Percentiles rank a stretch among this genome's conserved stretches.
Conservation (phyloP, 2,113 vertebrate genomes). For the Callospermophilus lateralis region DNA sequence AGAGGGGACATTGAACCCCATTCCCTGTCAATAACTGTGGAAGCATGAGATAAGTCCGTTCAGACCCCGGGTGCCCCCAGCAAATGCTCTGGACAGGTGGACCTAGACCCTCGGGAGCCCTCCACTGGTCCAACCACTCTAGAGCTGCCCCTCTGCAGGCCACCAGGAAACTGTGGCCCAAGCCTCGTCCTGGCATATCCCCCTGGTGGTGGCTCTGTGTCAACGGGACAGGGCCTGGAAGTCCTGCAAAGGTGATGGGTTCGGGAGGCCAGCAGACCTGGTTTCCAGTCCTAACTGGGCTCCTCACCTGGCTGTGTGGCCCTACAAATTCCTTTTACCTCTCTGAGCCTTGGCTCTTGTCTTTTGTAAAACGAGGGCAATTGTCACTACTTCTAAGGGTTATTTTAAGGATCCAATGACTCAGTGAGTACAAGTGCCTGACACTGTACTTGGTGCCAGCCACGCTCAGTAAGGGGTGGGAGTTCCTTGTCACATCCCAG, state of each 20-base stretch:
- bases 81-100: not conserved
- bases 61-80: not conserved
- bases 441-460: not conserved
- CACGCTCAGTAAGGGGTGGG: not conserved
- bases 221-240: not conserved
- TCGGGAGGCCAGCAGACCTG: not conserved
- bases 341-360: not conserved
- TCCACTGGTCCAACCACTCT: not conserved
- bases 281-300: not conserved
- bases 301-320: not conserved
- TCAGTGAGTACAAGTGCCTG: not conserved
- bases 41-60: not conserved
- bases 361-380: not conserved
- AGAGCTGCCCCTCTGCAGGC: not conserved
- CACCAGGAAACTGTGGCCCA: not conserved
- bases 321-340: not conserved
- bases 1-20: not conserved
- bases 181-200: no score
- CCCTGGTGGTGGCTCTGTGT: not conserved
- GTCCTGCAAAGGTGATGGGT: no score
- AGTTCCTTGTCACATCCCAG: not conserved
- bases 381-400: not conserved
- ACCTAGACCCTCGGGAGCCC: not conserved
- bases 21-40: not conserved
- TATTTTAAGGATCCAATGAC: not conserved